Conservation (phyloP, 2,113 vertebrate species). For the Sturnira hondurensis region DNA sequence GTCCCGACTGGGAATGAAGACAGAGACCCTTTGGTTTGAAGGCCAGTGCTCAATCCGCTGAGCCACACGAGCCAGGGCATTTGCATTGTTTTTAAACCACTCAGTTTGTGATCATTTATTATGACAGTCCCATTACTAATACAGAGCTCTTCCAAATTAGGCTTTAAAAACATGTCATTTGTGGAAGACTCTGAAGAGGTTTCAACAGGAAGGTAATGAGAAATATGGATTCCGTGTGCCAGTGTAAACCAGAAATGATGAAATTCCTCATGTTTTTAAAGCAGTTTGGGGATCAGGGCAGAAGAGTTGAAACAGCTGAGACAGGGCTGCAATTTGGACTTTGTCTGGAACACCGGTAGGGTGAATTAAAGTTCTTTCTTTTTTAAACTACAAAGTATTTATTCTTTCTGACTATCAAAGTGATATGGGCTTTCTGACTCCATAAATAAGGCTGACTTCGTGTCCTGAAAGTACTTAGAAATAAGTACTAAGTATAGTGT, state of each 20-base stretch:
- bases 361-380: background rate
- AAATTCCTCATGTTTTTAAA: background rate
- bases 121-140: background rate
- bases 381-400: background rate
- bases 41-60: too few species aligned
- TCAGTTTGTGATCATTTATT: background rate
- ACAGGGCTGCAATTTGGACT: background rate
- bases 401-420: background rate
- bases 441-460: background rate
- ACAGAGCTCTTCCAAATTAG: background rate
- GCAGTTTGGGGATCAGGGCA: background rate
- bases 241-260: background rate
- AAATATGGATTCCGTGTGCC: background rate
- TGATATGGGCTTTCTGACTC: background rate
- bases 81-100: background rate
- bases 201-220: background rate
- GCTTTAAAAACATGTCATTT: background rate
- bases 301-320: background rate
- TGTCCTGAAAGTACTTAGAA: background rate
- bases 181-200: background rate
- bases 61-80: too few species aligned
- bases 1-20: too few species aligned
- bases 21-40: too few species aligned
- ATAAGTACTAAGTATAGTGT: background rate
- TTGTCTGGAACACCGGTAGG: background rate